These are phyloP conservation scores for Limnephilus marmoratus DNA, from an alignment of 2,888 invertebrate genomes.

Conservation along the genomic window DNA sequence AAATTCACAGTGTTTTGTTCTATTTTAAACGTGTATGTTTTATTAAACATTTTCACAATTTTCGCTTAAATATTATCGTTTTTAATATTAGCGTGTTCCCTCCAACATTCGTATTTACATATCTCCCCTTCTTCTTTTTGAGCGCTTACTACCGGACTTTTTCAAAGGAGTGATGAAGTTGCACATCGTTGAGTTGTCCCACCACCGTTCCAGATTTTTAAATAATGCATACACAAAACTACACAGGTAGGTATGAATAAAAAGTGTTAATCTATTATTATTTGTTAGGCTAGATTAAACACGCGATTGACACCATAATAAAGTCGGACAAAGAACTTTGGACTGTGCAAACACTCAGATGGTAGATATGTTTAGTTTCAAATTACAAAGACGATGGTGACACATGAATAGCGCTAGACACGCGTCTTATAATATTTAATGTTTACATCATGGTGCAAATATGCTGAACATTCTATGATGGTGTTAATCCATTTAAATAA, in stretches of 20 bases:
- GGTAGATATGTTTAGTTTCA: neutral
- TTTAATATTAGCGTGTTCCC: too few relatives aligned
- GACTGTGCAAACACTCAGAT: conserved; percentile 12
- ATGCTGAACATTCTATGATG: neutral
- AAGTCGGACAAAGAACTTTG: conserved; percentile 2
- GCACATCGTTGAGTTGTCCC: too few relatives aligned
- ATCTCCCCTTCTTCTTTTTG: too few relatives aligned
- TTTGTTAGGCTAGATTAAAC: neutral
- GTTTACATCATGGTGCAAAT: conserved; percentile 6
- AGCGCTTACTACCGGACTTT: too few relatives aligned
- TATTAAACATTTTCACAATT: too few relatives aligned
- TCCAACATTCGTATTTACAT: too few relatives aligned
- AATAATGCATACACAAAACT: neutral
- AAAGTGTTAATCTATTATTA: neutral
- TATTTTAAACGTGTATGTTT: too few relatives aligned
- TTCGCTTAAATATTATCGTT: too few relatives aligned
- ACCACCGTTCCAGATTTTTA: neutral
- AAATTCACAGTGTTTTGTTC: too few relatives aligned
- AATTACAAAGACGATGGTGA: neutral
- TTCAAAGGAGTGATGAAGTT: too few relatives aligned
- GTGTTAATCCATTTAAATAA: neutral
- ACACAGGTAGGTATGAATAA: neutral
- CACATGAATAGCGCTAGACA: conserved; percentile 13
- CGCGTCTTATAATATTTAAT: conserved; percentile 60
- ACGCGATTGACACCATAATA: conserved; percentile 3